Base-by-base conservation (phyloP, 2,888 invertebrate species). In the Fragum whitleyi region DNA sequence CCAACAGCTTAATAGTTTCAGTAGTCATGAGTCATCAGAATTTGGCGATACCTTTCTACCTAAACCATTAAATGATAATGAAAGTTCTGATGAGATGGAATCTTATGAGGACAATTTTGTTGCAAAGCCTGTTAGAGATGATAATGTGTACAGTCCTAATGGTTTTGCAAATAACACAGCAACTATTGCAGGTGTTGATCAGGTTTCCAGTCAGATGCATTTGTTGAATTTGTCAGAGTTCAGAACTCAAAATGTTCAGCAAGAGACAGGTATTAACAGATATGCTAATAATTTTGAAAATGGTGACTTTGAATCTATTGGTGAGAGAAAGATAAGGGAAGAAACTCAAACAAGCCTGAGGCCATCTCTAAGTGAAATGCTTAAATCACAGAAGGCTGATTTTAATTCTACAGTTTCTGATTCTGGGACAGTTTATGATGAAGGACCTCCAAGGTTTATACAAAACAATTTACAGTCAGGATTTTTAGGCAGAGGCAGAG, bases 261-360 rank as follows among this genome's bases (percentile, higher is more conserved):
- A 6, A 59, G 26, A 59, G 6, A 59, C 28, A 26, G 28, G 23
- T 59, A 16, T 26, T 14, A 59, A 26, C 61, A 32, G 11, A 29
- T 6, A n/a, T 32, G n/a, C 32, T 6, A 61, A 29, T 19, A 16
- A 61, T 32, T 61, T 32, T 32, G 16, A 61, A 19, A 61, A 61
- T 26, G 26, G 28, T 32, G 29, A 32, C 7, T 32, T 61, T 29
- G 61, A 32, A 32, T 61, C 61, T 32, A 29, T 61, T 19, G 70
- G 62, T 75, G 79, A 79, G 59, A 19, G 7, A n/a, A 79, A 79
- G 57, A 79, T 79, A 19, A 74, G 47, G 47, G 67, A 47, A 23
- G 79, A 79, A 39, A 71, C 59, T 0, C 29, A 61, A 16, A 26
- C 68, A 21, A 61, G 61, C 21, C n/a, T 42, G 11, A 51, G 28